Evolutionary conservation across 2,113 vertebrate genomes (phyloP).

Genomic region (Callipepla californica): DNA sequence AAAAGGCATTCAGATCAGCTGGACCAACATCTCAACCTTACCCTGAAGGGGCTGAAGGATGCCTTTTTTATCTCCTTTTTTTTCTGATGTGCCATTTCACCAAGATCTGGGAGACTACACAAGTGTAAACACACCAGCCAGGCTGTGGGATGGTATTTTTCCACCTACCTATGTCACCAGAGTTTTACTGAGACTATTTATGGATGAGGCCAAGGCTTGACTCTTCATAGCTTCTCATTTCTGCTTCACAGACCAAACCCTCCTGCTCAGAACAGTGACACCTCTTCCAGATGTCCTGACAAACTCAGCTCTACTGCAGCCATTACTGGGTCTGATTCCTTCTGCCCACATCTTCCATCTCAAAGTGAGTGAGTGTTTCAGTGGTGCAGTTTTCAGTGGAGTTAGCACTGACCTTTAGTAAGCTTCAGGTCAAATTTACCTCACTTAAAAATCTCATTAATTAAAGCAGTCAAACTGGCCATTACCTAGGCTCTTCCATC

Average conservation of each 20-base stretch:
- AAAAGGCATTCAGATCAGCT: not conserved
- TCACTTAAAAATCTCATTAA: not conserved
- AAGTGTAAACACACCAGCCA: not conserved
- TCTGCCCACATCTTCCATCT: not conserved
- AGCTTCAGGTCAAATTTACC: not conserved
- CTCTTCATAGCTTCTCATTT: not conserved
- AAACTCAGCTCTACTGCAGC: not conserved
- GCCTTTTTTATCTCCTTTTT: not conserved
- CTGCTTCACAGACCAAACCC: not conserved
- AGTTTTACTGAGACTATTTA: not conserved
- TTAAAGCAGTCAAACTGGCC: not conserved
- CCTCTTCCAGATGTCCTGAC: fast-evolving
- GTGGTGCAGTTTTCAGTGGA: not conserved
- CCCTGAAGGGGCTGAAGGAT: not conserved
- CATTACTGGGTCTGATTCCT: not conserved
- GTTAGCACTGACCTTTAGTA: not conserved
- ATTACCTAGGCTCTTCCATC: not conserved
- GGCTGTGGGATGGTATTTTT: not conserved
- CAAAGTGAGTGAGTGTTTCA: not conserved
- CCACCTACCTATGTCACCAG: not conserved
- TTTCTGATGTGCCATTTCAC: not conserved
- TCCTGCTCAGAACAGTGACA: not conserved
- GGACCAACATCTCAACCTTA: not conserved
- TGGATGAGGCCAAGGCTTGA: not conserved
- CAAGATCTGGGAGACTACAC: not conserved